phyloP scores from a whole-genome alignment of 2,888 invertebrate genomes.

The Stenotaenia linearis region DNA sequence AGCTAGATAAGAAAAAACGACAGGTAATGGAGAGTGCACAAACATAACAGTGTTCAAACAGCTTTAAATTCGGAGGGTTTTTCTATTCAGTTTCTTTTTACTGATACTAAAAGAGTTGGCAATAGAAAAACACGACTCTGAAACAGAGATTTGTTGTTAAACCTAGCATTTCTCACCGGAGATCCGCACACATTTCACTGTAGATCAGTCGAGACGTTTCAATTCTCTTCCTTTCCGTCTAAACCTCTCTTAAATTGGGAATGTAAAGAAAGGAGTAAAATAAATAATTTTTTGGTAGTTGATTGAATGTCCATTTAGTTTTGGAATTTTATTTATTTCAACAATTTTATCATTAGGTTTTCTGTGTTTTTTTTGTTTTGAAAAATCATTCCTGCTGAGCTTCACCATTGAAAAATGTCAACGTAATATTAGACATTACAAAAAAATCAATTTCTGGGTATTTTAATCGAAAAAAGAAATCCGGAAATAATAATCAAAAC shows the following conservation, averaged over 20 bases:
- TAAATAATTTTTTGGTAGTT: background rate
- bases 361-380: too few relatives aligned
- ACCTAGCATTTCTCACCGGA: background rate
- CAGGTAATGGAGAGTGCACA: background rate
- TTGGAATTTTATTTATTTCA: background rate
- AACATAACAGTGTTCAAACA: background rate
- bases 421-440: too few relatives aligned
- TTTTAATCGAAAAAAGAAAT: too few relatives aligned
- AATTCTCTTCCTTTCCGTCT: background rate
- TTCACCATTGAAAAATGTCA: too few relatives aligned
- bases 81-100: background rate
- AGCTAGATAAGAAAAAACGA: background rate
- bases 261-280: background rate
- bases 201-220: background rate
- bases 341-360: too few relatives aligned
- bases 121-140: background rate
- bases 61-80: background rate
- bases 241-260: background rate
- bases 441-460: too few relatives aligned
- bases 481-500: too few relatives aligned
- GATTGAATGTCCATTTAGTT: background rate
- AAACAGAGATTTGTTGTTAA: conserved; percentile 12
- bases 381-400: too few relatives aligned
- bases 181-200: background rate
- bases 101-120: background rate